Conservation (phyloP, 1,140 invertebrate genomes). For the Pseudomyrmex concolor region DNA sequence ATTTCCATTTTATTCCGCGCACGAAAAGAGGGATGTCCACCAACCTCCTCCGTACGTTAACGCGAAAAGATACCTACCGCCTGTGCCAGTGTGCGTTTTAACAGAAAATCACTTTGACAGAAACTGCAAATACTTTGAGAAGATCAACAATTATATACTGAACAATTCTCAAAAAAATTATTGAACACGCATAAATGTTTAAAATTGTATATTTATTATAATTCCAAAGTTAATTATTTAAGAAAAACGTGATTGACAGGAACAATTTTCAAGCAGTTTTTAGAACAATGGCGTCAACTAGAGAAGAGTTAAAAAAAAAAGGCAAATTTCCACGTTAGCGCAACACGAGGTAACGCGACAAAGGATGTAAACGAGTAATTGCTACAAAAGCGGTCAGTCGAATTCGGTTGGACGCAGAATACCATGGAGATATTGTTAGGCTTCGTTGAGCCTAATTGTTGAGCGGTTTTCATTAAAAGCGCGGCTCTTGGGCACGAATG, state of each 20-base stretch:
- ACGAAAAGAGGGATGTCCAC: conserved; percentile 44
- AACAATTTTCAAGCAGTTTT: too few species aligned
- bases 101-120: conserved; percentile 38
- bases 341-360: background rate
- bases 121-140: background rate
- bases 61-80: conserved; percentile 53
- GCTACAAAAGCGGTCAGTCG: conserved; percentile 35
- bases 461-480: conserved; percentile 74
- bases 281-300: too few species aligned
- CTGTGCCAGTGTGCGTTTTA: conserved; percentile 42
- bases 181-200: too few species aligned
- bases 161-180: background rate
- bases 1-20: conserved; percentile 79
- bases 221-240: too few species aligned
- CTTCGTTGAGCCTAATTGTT: conserved; percentile 73
- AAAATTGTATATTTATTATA: too few species aligned
- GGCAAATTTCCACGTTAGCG: background rate
- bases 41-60: conserved; percentile 44
- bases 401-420: conserved; percentile 33
- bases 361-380: conserved; percentile 11
- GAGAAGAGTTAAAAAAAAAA: conserved; percentile 3
- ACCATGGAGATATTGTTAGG: conserved; percentile 46
- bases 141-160: background rate
- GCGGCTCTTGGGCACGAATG: conserved; percentile 67
- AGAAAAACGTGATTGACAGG: too few species aligned